Conservation (phyloP, 1,140 invertebrate species). For the Zaprionus nigranus region DNA sequence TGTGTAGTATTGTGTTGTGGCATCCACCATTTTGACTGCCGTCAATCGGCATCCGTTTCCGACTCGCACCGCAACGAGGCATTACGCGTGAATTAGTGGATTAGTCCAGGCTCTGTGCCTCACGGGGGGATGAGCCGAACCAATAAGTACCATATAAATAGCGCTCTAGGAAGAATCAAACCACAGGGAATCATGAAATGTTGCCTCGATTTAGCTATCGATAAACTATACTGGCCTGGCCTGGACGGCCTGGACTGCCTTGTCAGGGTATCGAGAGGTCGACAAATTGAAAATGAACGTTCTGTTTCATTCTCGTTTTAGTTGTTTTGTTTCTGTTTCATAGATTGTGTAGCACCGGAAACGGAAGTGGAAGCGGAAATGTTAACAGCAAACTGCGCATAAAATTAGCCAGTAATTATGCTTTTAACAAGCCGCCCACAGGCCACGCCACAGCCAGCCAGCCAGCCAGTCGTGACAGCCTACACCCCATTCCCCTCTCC, state of each 20-base stretch:
- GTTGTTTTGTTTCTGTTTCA: slow-evolving; percentile 1
- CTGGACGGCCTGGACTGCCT: too few species aligned
- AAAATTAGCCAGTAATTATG: slow-evolving; percentile 71
- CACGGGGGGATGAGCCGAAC: too few species aligned
- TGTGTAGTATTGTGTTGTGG: not conserved
- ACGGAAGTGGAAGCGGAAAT: slow-evolving; percentile 41
- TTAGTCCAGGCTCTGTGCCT: not conserved
- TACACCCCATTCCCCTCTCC: not conserved
- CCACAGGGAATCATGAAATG: too few species aligned
- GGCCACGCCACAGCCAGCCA: slow-evolving; percentile 1
- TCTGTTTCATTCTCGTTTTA: not conserved
- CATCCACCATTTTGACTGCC: not conserved
- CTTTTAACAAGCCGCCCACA: slow-evolving; percentile 27
- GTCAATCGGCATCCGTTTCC: not conserved
- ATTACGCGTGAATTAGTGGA: not conserved
- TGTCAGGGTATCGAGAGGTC: not conserved
- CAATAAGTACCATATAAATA: too few species aligned
- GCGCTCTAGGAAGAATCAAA: too few species aligned
- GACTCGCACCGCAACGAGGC: not conserved
- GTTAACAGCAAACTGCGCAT: slow-evolving; percentile 63
- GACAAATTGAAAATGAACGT: slow-evolving; percentile 1
- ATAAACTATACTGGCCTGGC: too few species aligned
- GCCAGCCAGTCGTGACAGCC: not conserved
- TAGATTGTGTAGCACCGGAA: slow-evolving; percentile 34
- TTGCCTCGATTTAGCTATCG: too few species aligned